phyloP scores from a whole-genome alignment of 2,113 vertebrate genomes.

The Lanius ludovicianus region DNA sequence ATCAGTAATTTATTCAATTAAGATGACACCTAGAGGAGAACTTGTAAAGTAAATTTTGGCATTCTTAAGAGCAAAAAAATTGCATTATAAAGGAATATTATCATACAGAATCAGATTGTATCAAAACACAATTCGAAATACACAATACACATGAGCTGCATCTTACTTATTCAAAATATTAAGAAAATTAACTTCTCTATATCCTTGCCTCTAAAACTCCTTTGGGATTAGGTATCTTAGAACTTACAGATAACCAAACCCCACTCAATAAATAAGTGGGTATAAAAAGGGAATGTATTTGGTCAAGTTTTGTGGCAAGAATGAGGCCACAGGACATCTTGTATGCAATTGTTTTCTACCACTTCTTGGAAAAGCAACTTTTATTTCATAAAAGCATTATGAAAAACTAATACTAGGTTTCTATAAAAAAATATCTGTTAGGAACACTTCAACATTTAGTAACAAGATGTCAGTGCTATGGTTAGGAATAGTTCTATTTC shows the following conservation, averaged over 20 bases:
- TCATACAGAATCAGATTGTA: neutral
- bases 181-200: neutral
- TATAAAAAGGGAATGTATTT: neutral
- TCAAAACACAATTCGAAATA: neutral
- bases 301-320: neutral
- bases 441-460: neutral
- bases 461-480: neutral
- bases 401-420: neutral
- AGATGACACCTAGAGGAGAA: neutral
- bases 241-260: neutral
- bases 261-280: neutral
- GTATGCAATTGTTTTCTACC: neutral
- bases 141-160: neutral
- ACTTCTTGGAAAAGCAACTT: neutral
- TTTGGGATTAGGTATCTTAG: neutral
- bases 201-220: neutral
- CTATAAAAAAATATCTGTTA: neutral
- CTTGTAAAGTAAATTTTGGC: neutral
- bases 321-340: neutral
- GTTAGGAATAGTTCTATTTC: neutral
- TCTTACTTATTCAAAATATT: neutral
- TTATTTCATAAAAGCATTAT: neutral
- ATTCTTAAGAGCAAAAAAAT: neutral
- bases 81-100: neutral
- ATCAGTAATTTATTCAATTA: neutral